phyloP scores from a whole-genome alignment of 2,888 invertebrate species.

The Oligia latruncula region DNA sequence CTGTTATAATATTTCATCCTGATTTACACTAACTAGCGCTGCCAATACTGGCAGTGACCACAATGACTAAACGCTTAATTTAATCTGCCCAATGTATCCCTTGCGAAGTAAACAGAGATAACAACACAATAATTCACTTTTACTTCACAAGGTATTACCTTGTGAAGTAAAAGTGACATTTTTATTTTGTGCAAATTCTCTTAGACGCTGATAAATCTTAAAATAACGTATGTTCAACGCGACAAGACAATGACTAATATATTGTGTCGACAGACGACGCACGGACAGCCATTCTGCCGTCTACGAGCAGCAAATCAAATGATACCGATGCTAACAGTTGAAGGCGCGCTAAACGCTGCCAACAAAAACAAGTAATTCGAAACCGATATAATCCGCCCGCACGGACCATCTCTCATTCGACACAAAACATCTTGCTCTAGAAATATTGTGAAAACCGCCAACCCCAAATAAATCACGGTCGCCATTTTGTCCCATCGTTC shows the following conservation, averaged over 20 bases:
- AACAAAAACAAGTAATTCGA: constrained; percentile 84
- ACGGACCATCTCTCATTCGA: constrained; percentile 83
- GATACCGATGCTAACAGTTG: constrained; percentile 63
- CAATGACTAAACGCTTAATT: constrained; percentile 44
- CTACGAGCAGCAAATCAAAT: constrained; percentile 53
- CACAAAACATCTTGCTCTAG: constrained; percentile 88
- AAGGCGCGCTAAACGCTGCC: constrained; percentile 73
- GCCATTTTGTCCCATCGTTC: constrained; percentile 83
- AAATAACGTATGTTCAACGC: constrained; percentile 38
- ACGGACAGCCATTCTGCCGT: constrained; percentile 38
- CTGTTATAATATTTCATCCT: constrained; percentile 29
- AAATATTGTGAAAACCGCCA: constrained; percentile 85
- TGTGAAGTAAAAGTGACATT: constrained; percentile 60
- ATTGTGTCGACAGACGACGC: constrained; percentile 43
- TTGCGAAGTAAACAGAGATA: constrained; percentile 51
- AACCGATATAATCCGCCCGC: constrained; percentile 79
- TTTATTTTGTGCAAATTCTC: constrained; percentile 52
- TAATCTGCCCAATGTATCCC: constrained; percentile 39
- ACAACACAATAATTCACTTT: constrained; percentile 45
- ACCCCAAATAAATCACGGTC: constrained; percentile 82
- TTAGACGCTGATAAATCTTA: constrained; percentile 47
- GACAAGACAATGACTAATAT: constrained; percentile 52
- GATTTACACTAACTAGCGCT: constrained; percentile 8
- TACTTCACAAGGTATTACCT: constrained; percentile 52
- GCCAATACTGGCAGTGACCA: constrained; percentile 31